Evolutionary conservation across 2,797 vertebrate genomes (phyloP), one percentile per base, ranked within the genome.

Genomic region (Onychomys arenicola): DNA sequence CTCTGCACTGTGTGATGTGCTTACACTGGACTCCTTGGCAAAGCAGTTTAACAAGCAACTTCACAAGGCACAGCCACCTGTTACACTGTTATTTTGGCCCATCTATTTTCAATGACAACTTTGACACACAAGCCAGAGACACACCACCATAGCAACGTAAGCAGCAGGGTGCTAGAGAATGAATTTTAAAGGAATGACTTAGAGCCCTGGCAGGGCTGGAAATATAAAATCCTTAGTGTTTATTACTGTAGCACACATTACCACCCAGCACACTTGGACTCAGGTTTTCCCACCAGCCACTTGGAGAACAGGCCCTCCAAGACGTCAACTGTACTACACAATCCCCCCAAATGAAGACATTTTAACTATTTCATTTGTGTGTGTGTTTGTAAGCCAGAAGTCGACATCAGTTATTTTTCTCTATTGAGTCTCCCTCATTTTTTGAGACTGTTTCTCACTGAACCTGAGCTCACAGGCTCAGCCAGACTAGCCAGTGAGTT

Each of bases 81-180:
- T 98, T 98, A 96, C 90, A 84, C 97, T 97, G 94, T 98, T 98
- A 98, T 98, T 99, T 98, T 97, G 97, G 97, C 86, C 73, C 95
- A 97, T 98, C 98, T 99, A 98, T 98, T 99, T 99, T 98, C 98
- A 98, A 98, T 98, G 97, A 96, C 67, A 97, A 97, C 96, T 96
- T 97, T 98, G 97, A 98, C 97, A 80, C 96, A 96, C 93, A 96
- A 98, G 98, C 94, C 97, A 97, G 97, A 98, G 96, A 98, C 95
- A 95, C 80, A 96, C 98, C 98, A 93, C 98, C 98, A 98, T 98
- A 97, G 98, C 97, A 98, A 99, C 98, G 98, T 97, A 98, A 98
- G 98, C 98, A 98, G 83, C 96, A 97, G 92, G n/a, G 55, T 57
- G 34, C 93, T 92, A 97, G 98, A 97, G 97, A 97, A 97, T 96